These are phyloP conservation scores for Tiaroga cobitis DNA, from an alignment of 2,797 vertebrate species.

Conservation along the genomic window DNA sequence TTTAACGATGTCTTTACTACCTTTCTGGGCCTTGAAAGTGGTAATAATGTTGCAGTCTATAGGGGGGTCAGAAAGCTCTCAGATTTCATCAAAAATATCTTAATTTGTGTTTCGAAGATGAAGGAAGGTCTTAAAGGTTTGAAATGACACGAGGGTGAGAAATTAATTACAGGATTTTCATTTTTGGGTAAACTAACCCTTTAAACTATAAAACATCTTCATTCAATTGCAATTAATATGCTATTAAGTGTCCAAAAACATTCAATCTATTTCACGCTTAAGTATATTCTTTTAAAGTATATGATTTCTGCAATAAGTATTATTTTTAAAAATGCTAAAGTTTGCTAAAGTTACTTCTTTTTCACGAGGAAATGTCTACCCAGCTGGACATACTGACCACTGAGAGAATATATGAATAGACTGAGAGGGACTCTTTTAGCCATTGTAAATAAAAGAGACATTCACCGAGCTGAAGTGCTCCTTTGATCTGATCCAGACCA, in stretches of 20 bases:
- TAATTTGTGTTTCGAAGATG: no score
- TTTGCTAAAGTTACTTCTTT: neutral
- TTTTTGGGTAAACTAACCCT: no score
- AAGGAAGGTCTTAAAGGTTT: no score
- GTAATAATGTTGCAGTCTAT: no score
- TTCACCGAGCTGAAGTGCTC: slow-evolving; percentile 93
- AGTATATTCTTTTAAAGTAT: neutral
- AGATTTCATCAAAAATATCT: no score
- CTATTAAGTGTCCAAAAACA: neutral
- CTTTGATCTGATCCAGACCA: slow-evolving; percentile 97
- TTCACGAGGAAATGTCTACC: neutral
- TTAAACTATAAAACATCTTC: neutral
- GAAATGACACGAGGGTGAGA: no score
- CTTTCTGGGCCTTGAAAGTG: no score
- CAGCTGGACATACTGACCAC: neutral
- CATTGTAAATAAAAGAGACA: neutral
- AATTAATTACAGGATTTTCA: no score
- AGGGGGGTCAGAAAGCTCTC: no score
- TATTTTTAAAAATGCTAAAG: neutral
- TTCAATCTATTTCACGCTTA: neutral
- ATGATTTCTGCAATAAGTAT: neutral
- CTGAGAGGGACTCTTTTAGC: neutral
- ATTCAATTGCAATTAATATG: neutral
- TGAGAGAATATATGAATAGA: neutral
- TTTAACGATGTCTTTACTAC: no score